These are phyloP conservation scores for Caenorhabditis afra DNA, from an alignment of 2,888 invertebrate genomes.

Conservation along the genomic window DNA sequence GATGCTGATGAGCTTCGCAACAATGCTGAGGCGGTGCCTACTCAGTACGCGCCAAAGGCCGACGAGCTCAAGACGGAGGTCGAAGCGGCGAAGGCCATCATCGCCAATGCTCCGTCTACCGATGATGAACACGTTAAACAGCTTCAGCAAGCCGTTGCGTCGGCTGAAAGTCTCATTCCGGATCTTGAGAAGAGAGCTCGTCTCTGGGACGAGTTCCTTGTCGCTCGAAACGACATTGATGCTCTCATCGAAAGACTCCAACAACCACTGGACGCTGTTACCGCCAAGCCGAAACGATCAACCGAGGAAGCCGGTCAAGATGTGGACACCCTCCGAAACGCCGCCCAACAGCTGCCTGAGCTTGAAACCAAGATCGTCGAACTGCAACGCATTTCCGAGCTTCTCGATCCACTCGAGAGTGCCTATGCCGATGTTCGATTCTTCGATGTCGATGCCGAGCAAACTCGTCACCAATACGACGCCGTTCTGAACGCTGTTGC, in stretches of 20 bases:
- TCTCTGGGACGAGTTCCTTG: conserved; percentile 68
- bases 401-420: conserved; percentile 72
- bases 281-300: conserved; percentile 51
- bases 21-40: conserved; percentile 66
- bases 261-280: conserved; percentile 57
- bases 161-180: conserved; percentile 58
- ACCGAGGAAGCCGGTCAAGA: conserved; percentile 57
- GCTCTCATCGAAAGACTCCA: conserved; percentile 63
- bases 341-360: conserved; percentile 39
- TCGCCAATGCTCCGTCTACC: conserved; percentile 31
- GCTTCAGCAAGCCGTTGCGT: conserved; percentile 52
- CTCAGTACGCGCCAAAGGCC: conserved; percentile 61
- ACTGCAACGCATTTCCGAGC: conserved; percentile 68
- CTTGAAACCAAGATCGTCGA: conserved; percentile 50
- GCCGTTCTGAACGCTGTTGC: conserved; percentile 62
- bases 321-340: conserved; percentile 45
- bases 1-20: conserved; percentile 60
- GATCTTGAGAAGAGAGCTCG: conserved; percentile 61
- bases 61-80: conserved; percentile 59
- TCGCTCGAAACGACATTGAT: conserved; percentile 66
- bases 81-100: conserved; percentile 42
- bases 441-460: conserved; percentile 72
- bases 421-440: conserved; percentile 70
- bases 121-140: conserved; percentile 49
- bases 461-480: conserved; percentile 69